A percentile compares a stretch with the other conserved stretches of the same genome.
These are phyloP conservation scores for Eutrigla gurnardus DNA, from an alignment of 2,797 vertebrate species.

Conservation along the genomic window DNA sequence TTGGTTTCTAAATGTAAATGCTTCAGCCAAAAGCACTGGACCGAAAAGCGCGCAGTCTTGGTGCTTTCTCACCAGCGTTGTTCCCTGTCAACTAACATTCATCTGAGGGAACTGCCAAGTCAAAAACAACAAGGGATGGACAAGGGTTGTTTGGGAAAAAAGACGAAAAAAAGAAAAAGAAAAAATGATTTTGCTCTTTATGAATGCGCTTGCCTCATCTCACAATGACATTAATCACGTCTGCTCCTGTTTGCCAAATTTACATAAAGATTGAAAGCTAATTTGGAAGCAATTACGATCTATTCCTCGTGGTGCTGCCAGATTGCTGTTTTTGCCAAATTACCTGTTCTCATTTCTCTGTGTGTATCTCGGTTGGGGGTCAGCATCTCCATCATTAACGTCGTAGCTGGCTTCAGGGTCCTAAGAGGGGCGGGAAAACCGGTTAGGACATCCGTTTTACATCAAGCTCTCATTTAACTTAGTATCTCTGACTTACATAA, in stretches of 20 bases:
- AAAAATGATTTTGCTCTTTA: constrained; percentile 7
- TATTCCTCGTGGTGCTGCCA: constrained; percentile 1
- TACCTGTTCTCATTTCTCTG: constrained; percentile 99
- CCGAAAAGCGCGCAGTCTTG: constrained; percentile 1
- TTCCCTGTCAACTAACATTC: constrained; percentile 29
- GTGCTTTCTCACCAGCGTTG: constrained; percentile 15
- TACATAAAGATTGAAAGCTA: constrained; percentile 22
- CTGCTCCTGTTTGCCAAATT: background rate
- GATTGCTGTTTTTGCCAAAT: constrained; percentile 19
- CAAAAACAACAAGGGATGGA: constrained; percentile 10
- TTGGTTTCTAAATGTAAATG: constrained; percentile 52
- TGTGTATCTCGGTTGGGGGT: constrained; percentile 97
- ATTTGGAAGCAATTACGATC: constrained; percentile 21
- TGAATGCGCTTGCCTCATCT: background rate
- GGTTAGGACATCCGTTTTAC: background rate
- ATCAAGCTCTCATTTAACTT: background rate
- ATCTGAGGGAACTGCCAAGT: background rate
- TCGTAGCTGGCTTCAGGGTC: constrained; percentile 97
- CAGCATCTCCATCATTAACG: constrained; percentile 95
- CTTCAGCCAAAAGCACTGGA: constrained; percentile 21
- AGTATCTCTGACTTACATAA: constrained; percentile 83
- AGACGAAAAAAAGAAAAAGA: background rate
- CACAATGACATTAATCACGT: background rate
- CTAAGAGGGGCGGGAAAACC: constrained; percentile 72
- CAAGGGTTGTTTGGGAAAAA: background rate